Evolutionary conservation across 2,888 invertebrate genomes (phyloP), one percentile per base, ranked within the genome.

Genomic region (Diarsia mendica): DNA sequence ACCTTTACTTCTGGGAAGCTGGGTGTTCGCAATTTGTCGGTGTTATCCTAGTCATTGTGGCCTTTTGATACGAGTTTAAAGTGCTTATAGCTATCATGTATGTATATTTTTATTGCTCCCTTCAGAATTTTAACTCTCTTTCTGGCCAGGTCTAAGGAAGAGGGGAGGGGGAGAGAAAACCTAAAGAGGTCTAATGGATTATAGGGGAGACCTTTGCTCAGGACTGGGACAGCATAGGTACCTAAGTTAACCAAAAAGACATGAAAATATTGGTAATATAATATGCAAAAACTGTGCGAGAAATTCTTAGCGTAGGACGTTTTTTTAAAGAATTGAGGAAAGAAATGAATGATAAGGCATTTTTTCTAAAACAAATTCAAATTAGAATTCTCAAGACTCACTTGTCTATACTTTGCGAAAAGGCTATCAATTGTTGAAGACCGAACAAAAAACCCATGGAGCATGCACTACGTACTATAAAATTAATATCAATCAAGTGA

Each of bases 401-500:
- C 33, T 46, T n/a, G 53, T 39, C 23, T 39, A n/a, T 44, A 44
- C 13, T 61, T 10, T n/a, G 61, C 0, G 0, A 66, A 23, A 28
- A 48, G 9, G 15, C 3, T 39, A 80, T 80, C 64, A 51, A 65
- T 77, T 46, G 75, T 77, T 28, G 8, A 58, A 80, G 49, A 55
- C 13, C 0, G 48, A 51, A 69, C 4, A 69, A 84, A 83, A 77
- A 81, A 66, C 11, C 4, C 3, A n/a, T 53, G 13, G 44, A 67
- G 15, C 64, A 51, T 60, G 13, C 0, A 33, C 44, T 77, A 39
- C 20, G 23, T 61, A 61, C 65, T 53, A 72, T 51, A 67, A 73
- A 73, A 79, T 70, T 72, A 75, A 66, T 79, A 82, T 83, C 83
- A 79, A 85, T 83, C 85, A 82, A 68, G 83, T 82, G 83, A 72